Evolutionary conservation across 2,797 vertebrate genomes (phyloP).

Genomic region (Thalassophryne amazonica): DNA sequence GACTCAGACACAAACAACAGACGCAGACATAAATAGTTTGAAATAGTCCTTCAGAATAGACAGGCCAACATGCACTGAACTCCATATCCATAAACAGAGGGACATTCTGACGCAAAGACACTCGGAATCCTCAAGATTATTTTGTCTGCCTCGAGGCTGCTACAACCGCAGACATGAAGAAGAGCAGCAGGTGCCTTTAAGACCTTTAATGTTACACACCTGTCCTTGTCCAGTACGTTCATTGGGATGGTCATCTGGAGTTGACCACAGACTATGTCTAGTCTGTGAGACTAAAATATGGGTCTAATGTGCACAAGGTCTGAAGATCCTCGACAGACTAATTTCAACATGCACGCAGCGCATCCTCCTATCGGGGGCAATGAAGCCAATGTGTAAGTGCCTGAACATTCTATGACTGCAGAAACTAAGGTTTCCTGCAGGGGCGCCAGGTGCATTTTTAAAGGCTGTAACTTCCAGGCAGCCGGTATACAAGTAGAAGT

Average conservation of each 20-base stretch:
- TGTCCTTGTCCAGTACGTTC: constrained; percentile 3
- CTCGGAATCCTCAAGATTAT: constrained; percentile 21
- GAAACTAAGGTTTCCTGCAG: no score
- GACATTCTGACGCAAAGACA: constrained; percentile 14
- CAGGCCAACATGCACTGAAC: constrained; percentile 27
- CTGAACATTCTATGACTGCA: no score
- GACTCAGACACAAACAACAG: constrained; percentile 37
- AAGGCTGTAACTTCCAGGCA: no score
- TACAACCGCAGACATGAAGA: constrained; percentile 5
- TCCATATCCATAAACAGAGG: constrained; percentile 27
- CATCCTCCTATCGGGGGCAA: no score
- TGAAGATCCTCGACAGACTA: constrained; percentile 11
- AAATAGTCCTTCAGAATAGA: constrained; percentile 37
- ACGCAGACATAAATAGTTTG: constrained; percentile 41
- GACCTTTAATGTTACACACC: constrained; percentile 1
- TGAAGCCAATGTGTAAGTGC: no score
- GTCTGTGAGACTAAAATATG: background rate
- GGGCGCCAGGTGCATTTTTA: no score
- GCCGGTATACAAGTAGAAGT: no score
- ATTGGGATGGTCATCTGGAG: constrained; percentile 4
- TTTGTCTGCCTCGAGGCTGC: constrained; percentile 15
- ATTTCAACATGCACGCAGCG: constrained; percentile 34
- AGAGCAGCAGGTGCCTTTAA: background rate
- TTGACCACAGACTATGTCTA: background rate
- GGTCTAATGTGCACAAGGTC: background rate